A percentile compares a stretch with the other conserved stretches of the same genome.
phyloP scores from a whole-genome alignment of 2,113 vertebrate species.

The Catagonus wagneri region DNA sequence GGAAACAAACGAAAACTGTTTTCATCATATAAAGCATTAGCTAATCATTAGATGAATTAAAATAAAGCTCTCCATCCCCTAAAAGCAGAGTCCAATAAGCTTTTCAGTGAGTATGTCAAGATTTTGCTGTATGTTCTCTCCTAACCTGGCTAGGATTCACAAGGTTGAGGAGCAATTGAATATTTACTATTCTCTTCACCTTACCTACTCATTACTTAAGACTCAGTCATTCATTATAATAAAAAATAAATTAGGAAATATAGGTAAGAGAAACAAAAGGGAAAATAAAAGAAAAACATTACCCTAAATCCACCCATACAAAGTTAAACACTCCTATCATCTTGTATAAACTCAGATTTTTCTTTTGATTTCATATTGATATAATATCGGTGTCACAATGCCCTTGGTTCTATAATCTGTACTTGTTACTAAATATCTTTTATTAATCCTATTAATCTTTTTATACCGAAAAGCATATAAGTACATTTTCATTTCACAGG shows the following conservation, averaged over 20 bases:
- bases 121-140: neutral
- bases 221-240: neutral
- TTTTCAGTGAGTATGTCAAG: neutral
- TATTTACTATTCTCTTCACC: neutral
- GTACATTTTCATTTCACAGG: neutral
- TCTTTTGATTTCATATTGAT: neutral
- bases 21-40: neutral
- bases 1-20: neutral
- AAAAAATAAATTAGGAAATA: constrained; percentile 14
- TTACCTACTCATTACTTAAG: neutral
- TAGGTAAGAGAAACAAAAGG: neutral
- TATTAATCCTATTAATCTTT: neutral
- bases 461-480: neutral
- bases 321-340: neutral
- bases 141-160: neutral
- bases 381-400: neutral
- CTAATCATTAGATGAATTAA: neutral
- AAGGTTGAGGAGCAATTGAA: neutral
- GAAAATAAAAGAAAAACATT: neutral
- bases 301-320: neutral
- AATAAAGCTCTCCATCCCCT: neutral
- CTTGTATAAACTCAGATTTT: neutral
- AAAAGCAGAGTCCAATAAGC: neutral
- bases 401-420: neutral
- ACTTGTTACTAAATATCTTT: neutral